Base-by-base conservation (phyloP, 2,888 invertebrate species). In the Incurvaria masculella region DNA sequence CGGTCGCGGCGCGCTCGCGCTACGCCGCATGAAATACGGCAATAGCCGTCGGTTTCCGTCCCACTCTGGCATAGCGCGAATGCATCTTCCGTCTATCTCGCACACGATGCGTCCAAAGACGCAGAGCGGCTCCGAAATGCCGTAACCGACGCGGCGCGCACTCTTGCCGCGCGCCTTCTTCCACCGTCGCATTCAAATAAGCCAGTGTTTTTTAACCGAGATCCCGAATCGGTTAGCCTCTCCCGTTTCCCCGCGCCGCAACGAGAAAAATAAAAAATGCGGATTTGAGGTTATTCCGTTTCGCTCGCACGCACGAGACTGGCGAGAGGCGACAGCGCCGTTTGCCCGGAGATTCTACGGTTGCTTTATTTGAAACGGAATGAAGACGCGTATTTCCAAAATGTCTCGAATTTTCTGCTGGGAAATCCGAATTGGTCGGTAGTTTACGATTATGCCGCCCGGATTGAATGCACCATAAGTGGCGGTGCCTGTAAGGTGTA, bases 141-240 rank as follows among this genome's bases (percentile, higher is more conserved):
- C 39, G 33, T 40, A 53, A 51, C 45, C 26, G 49, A 47, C 48
- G 39, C 53, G 33, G 38, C 26, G 42, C 11, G 40, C 51, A 26
- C 44, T 27, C 27, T 27, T 48, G 19, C 38, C 45, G 46, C 43
- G 46, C 49, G 44, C 49, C 44, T 51, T 51, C 46, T 38, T 38
- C 39, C 49, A 20, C 45, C 42, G 45, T 49, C 42, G 47, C 51
- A 53, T 53, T 52, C 53, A 52, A 52, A 54, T 54, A 52, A 52
- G 52, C 51, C 51, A 48, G 43, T 49, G 53, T 52, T 53, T 54
- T 52, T 54, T 52, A 51, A 47, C 49, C 45, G 52, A 52, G 52
- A 50, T 51, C 51, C 51, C 51, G 51, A 52, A 52, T 52, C 52
- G 51, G 44, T 43, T 51, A 48, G 42, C 41, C 26, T 47, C 45